Percentiles rank a stretch among this genome's conserved stretches.
These are phyloP conservation scores for Poecilia latipinna DNA, from an alignment of 2,113 vertebrate species.

Conservation along the genomic window DNA sequence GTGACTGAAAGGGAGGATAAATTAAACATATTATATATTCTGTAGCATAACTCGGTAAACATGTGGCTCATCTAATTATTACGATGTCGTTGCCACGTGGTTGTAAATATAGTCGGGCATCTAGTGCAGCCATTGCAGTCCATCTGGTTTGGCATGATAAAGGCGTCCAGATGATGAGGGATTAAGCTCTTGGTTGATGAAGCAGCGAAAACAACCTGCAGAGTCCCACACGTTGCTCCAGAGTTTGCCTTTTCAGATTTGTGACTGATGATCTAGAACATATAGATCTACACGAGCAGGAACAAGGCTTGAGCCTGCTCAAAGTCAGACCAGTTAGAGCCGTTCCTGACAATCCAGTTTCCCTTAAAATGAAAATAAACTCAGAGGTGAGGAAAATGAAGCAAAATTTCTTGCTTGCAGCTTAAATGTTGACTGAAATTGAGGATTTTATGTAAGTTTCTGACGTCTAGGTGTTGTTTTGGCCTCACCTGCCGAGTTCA, in stretches of 20 bases:
- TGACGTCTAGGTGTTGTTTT: too few relatives aligned
- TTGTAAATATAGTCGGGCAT: constrained; percentile 53
- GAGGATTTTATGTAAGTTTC: too few relatives aligned
- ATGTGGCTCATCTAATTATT: constrained; percentile 18
- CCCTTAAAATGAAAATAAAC: too few relatives aligned
- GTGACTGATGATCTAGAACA: constrained; percentile 11
- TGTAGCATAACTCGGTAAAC: not conserved
- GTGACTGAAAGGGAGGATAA: constrained; percentile 47
- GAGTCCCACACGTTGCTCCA: not conserved
- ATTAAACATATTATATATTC: not conserved
- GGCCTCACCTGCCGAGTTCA: too few relatives aligned
- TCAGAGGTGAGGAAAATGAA: too few relatives aligned
- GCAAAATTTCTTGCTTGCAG: not conserved
- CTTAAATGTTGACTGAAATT: not conserved
- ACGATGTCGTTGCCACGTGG: constrained; percentile 10
- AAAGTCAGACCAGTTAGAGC: not conserved
- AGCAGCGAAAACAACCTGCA: constrained; percentile 12
- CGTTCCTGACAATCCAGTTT: not conserved
- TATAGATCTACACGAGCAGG: not conserved
- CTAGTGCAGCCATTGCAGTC: constrained; percentile 58
- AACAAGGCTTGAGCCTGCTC: not conserved
- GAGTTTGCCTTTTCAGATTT: not conserved
- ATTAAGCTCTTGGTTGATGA: constrained; percentile 16
- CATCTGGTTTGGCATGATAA: constrained; percentile 49
- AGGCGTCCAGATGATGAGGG: constrained; percentile 39